Evolutionary conservation across 2,888 invertebrate species (phyloP), one percentile per base, ranked within the genome.

Genomic region (Ophraella communa): DNA sequence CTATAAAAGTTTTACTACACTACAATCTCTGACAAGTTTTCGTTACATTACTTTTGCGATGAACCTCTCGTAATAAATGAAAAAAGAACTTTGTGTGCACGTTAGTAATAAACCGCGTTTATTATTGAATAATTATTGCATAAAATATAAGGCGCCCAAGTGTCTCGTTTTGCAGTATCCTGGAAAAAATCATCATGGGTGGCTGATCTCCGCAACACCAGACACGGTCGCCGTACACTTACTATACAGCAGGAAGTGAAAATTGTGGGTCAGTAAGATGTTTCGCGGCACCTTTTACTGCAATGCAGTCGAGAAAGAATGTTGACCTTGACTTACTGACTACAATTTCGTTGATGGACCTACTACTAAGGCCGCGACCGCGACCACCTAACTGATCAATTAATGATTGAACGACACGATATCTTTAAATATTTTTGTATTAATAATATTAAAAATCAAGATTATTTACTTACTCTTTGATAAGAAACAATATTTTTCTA

Each of bases 241-340:
- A n/a, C n/a, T 65, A 62, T 52, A 64, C 61, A 66, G 71, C 76
- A 77, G 77, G 77, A 78, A 78, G 76, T 77, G 75, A 73, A 77
- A 76, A 76, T 77, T 74, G 74, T 78, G 67, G 79, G 79, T 78
- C 78, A 79, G 75, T 77, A 74, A 75, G 74, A 73, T 75, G 76
- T 74, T 74, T 74, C 72, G 69, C 71, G 69, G 57, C 11, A 23
- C 3, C 23, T 20, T 21, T 10, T 21, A n/a, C n/a, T n/a, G n/a
- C 23, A 14, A 42, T 67, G 72, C 74, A 72, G 68, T 71, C 68
- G 62, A 64, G 69, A 71, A 73, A 75, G 78, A 77, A 78, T 78
- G 78, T 74, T 78, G 77, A 77, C 78, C 78, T 78, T 78, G 77
- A 77, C 78, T 73, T 63, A 65, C 64, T 67, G 65, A 57, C 55